Evolutionary conservation across 2,113 vertebrate species (phyloP).

Genomic region (Muntiacus reevesi): DNA sequence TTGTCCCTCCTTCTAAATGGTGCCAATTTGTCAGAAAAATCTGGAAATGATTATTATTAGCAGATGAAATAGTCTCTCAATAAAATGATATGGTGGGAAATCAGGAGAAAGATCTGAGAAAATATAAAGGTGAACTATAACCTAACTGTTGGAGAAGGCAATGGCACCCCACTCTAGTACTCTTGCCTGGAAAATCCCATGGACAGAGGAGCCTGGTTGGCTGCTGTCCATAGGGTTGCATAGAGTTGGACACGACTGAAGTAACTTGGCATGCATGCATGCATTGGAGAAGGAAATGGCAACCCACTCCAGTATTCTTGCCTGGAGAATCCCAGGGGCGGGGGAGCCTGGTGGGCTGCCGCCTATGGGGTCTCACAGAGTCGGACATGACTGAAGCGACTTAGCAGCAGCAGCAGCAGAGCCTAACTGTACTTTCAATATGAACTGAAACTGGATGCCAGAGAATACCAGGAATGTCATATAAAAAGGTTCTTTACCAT

Average conservation of each 20-base stretch:
- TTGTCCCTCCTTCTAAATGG: neutral
- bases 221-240: too few relatives aligned
- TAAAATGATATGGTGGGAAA: neutral
- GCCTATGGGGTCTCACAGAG: too few relatives aligned
- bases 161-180: too few relatives aligned
- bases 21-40: neutral
- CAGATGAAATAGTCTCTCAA: neutral
- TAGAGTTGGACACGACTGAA: too few relatives aligned
- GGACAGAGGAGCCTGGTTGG: too few relatives aligned
- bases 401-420: neutral
- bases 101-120: neutral
- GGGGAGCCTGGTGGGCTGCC: too few relatives aligned
- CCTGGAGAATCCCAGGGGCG: too few relatives aligned
- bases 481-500: neutral
- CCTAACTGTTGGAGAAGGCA: neutral
- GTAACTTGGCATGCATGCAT: too few relatives aligned
- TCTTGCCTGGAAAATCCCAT: too few relatives aligned
- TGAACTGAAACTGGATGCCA: neutral
- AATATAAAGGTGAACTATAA: neutral
- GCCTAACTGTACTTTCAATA: neutral
- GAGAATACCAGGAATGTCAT: neutral
- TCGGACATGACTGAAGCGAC: too few relatives aligned
- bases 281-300: too few relatives aligned
- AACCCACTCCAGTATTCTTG: too few relatives aligned
- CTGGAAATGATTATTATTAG: neutral